Evolutionary conservation across 1,140 invertebrate genomes (phyloP).

Genomic region (Gonioctena quinquepunctata): DNA sequence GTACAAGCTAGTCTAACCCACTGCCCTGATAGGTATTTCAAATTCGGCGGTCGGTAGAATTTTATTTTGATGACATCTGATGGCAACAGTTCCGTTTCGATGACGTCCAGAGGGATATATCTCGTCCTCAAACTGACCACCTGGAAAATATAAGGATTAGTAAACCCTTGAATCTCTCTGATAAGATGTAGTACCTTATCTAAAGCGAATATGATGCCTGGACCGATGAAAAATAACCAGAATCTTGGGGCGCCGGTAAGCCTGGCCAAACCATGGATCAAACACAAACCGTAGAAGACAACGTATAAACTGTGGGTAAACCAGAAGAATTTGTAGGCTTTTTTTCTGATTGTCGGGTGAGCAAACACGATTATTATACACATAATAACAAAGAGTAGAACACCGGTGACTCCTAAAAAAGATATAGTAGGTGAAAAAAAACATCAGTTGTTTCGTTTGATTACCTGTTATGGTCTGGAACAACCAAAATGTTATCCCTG

Average conservation of each 20-base stretch:
- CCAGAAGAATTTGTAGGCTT: slow-evolving; percentile 97
- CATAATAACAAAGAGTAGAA: slow-evolving; percentile 90
- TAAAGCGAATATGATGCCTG: slow-evolving; percentile 85
- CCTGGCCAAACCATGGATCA: slow-evolving; percentile 93
- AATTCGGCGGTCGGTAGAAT: slow-evolving; percentile 91
- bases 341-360: slow-evolving; percentile 89
- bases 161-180: not conserved
- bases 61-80: slow-evolving; percentile 94
- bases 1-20: slow-evolving; percentile 93
- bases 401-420: slow-evolving; percentile 88
- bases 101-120: slow-evolving; percentile 92
- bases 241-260: slow-evolving; percentile 92
- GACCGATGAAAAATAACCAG: slow-evolving; percentile 95
- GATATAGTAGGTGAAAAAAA: slow-evolving; percentile 10
- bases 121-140: slow-evolving; percentile 88
- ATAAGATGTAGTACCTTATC: slow-evolving; percentile 73
- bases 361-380: slow-evolving; percentile 97
- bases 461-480: slow-evolving; percentile 94
- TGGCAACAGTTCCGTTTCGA: slow-evolving; percentile 93
- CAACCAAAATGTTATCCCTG: slow-evolving; percentile 92
- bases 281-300: slow-evolving; percentile 83
- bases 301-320: slow-evolving; percentile 94
- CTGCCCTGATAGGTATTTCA: slow-evolving; percentile 92
- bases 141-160: slow-evolving; percentile 56
- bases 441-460: not conserved